A percentile compares a stretch with the other conserved stretches of the same genome.
phyloP scores from a whole-genome alignment of 2,113 vertebrate genomes.

The Ibidorhyncha struthersii region DNA sequence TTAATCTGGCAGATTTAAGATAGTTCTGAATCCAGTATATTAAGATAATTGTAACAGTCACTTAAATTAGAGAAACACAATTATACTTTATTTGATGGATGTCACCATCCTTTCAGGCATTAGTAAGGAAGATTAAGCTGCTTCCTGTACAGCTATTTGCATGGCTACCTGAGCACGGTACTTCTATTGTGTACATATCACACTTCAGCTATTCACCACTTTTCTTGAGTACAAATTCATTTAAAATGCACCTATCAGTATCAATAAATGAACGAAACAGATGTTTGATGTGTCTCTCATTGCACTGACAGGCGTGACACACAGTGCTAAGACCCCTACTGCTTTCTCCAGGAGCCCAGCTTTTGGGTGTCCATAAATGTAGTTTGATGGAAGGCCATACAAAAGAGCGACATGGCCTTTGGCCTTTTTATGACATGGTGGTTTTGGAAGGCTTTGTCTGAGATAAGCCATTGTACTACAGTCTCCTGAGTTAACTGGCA shows the following conservation, averaged over 20 bases:
- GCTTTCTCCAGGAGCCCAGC: constrained; percentile 45
- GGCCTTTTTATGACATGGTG: constrained; percentile 15
- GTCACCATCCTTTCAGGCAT: constrained; percentile 17
- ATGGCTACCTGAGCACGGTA: not conserved
- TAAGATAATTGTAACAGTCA: constrained; percentile 19
- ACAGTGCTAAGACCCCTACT: constrained; percentile 29
- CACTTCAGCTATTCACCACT: constrained; percentile 58
- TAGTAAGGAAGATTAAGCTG: constrained; percentile 36
- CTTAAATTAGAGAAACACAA: constrained; percentile 26
- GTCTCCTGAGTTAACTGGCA: constrained; percentile 39
- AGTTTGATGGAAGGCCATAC: constrained; percentile 38
- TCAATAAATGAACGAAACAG: constrained; percentile 72
- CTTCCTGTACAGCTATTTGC: constrained; percentile 33
- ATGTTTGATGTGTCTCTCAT: constrained; percentile 64
- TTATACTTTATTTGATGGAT: constrained; percentile 26
- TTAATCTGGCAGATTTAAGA: constrained; percentile 26
- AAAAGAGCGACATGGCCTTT: constrained; percentile 34
- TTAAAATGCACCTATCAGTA: constrained; percentile 70
- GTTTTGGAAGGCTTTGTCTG: constrained; percentile 55
- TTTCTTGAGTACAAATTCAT: constrained; percentile 62
- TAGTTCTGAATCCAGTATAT: constrained; percentile 29
- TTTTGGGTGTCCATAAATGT: constrained; percentile 47
- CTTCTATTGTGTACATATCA: constrained; percentile 30
- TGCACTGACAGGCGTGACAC: constrained; percentile 63
- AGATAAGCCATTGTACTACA: not conserved